Percentiles rank a stretch among this genome's conserved stretches.
Evolutionary conservation across 2,888 invertebrate species (phyloP).

Genomic region (Morpho deidamia): DNA sequence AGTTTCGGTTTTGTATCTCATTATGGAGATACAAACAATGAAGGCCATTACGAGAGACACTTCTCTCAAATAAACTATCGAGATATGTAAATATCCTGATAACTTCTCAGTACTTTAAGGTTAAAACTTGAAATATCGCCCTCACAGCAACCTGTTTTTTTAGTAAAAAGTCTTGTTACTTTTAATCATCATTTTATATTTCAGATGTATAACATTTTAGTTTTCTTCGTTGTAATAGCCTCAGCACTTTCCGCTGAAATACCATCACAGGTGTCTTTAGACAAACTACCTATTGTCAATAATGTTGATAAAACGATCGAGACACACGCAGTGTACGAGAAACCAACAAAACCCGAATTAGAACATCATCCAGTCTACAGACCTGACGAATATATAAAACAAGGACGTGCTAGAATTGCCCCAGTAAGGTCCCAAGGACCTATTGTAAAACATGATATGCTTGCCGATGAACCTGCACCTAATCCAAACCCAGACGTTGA

Average conservation of each 20-base stretch:
- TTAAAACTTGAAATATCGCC: no score
- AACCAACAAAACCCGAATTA: slow-evolving; percentile 35
- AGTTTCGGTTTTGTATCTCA: no score
- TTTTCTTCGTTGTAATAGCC: slow-evolving; percentile 35
- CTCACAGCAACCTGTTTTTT: no score
- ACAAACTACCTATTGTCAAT: slow-evolving; percentile 44
- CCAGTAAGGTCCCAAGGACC: slow-evolving; percentile 48
- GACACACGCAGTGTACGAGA: slow-evolving; percentile 38
- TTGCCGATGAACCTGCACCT: slow-evolving; percentile 50
- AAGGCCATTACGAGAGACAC: no score
- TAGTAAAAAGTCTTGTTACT: no score
- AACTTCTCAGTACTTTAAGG: no score
- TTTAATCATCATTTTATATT: slow-evolving; percentile 25
- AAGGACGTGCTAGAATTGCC: slow-evolving; percentile 51
- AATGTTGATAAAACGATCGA: slow-evolving; percentile 40
- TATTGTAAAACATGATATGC: slow-evolving; percentile 57
- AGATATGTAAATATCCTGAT: no score
- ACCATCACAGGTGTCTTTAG: slow-evolving; percentile 36
- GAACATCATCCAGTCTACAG: slow-evolving; percentile 53
- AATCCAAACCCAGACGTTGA: slow-evolving; percentile 52
- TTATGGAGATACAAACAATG: no score
- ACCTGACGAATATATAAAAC: slow-evolving; percentile 40
- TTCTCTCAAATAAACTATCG: no score
- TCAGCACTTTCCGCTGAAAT: slow-evolving; percentile 49
- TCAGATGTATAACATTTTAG: slow-evolving; percentile 49